These are phyloP conservation scores for Athene cunicularia DNA, from an alignment of 2,113 vertebrate species.

Conservation along the genomic window DNA sequence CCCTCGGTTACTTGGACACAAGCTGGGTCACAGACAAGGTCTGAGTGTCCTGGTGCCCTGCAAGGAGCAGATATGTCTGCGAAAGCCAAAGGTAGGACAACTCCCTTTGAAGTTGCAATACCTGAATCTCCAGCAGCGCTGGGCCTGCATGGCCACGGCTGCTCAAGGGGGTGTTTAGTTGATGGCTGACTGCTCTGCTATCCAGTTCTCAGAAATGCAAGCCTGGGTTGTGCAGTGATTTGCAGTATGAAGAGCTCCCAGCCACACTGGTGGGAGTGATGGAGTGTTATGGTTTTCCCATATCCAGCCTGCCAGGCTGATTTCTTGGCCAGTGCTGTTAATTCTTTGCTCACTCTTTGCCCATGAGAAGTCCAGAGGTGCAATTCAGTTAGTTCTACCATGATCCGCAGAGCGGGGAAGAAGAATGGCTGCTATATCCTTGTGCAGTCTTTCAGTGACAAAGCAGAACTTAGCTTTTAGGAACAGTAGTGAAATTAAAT, in stretches of 20 bases:
- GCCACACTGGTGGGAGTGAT: background rate
- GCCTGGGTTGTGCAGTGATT: background rate
- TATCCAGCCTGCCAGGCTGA: background rate
- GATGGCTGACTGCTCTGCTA: background rate
- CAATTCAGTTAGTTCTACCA: background rate
- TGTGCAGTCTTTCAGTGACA: background rate
- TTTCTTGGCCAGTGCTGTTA: background rate
- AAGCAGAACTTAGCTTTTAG: background rate
- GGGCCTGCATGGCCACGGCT: background rate
- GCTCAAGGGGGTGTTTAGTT: background rate
- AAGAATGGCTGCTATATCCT: background rate
- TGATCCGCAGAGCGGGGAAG: rapidly evolving
- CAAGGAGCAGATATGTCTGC: background rate
- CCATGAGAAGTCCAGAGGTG: background rate
- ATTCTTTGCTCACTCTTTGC: background rate
- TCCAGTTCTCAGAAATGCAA: background rate
- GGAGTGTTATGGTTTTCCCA: background rate
- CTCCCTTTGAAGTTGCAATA: background rate
- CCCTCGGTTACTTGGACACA: background rate
- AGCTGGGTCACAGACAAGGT: background rate
- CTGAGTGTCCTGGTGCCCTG: background rate
- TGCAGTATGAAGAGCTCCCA: background rate
- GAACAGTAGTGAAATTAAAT: background rate
- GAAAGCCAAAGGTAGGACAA: background rate
- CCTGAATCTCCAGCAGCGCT: background rate